A percentile compares a stretch with the other conserved stretches of the same genome.
Evolutionary conservation across 2,113 vertebrate genomes (phyloP).

Genomic region (Pachycephala philippinensis): DNA sequence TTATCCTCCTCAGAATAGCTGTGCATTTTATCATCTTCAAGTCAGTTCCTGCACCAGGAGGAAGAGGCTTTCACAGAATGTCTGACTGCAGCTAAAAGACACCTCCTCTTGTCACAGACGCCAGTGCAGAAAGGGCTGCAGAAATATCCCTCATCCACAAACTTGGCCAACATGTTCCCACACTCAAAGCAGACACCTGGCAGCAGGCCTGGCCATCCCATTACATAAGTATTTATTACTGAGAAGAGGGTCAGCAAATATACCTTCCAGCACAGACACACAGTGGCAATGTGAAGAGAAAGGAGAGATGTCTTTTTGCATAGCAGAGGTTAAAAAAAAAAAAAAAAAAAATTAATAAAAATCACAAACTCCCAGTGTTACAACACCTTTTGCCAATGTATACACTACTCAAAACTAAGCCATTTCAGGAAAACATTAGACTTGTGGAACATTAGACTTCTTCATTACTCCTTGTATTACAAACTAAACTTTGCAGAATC

Average conservation of each 20-base stretch:
- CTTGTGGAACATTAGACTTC: neutral
- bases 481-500: neutral
- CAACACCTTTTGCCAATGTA: neutral
- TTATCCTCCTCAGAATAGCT: neutral
- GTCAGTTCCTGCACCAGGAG: neutral
- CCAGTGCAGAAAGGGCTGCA: neutral
- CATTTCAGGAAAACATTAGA: neutral
- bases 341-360: neutral
- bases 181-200: neutral
- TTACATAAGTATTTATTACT: neutral
- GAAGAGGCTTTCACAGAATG: neutral
- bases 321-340: neutral
- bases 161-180: neutral
- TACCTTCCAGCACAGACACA: neutral
- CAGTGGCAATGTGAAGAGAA: neutral
- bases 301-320: neutral
- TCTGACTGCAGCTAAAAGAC: neutral
- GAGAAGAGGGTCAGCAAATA: neutral
- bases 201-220: neutral
- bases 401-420: neutral
- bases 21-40: neutral
- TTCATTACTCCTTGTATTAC: neutral
- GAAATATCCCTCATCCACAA: neutral
- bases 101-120: neutral
- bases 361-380: neutral